Evolutionary conservation across 2,797 vertebrate genomes (phyloP).

Genomic region (Sylvia borin): DNA sequence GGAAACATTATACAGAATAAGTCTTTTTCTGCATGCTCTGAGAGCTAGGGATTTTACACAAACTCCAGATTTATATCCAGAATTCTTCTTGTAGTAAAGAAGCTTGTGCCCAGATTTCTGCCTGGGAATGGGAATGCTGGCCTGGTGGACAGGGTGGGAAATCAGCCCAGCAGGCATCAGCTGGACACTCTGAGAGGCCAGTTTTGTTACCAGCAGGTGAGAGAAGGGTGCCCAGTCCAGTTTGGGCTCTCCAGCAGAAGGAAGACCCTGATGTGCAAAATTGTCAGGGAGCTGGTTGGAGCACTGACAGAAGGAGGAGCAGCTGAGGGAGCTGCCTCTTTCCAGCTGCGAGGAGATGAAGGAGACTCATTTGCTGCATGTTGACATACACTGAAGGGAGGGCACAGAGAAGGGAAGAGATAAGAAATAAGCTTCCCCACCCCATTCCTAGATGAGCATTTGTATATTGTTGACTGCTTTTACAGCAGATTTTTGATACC

Average conservation of each 20-base stretch:
- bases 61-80: background rate
- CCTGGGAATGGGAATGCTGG: background rate
- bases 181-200: background rate
- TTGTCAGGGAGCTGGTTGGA: background rate
- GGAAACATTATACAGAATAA: background rate
- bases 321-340: background rate
- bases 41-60: background rate
- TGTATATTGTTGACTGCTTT: background rate
- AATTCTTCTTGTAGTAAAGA: background rate
- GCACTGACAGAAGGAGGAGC: background rate
- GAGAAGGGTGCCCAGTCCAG: background rate
- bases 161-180: background rate
- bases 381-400: background rate
- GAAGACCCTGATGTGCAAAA: background rate
- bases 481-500: background rate
- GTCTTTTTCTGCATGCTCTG: background rate
- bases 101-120: background rate
- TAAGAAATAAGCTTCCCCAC: background rate
- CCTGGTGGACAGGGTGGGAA: background rate
- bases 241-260: background rate
- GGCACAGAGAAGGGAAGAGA: background rate
- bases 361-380: background rate
- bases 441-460: fast-evolving
- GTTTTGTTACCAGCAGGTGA: background rate
- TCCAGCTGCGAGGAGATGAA: background rate